Conservation (phyloP, 2,113 vertebrate genomes). For the Thalassoma bifasciatum region DNA sequence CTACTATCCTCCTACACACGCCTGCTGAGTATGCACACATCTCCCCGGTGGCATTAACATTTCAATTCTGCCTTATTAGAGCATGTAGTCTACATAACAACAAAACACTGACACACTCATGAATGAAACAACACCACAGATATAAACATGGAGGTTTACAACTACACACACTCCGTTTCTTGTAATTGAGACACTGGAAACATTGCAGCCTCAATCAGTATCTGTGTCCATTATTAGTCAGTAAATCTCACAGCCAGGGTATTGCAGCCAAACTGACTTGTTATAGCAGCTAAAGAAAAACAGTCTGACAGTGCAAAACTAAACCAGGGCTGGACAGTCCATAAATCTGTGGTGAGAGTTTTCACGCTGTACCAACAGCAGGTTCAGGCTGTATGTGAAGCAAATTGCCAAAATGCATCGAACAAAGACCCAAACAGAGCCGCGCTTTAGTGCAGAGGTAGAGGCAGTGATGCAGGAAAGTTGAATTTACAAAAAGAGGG, state of each 20-base stretch:
- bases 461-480: background rate
- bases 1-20: background rate
- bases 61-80: background rate
- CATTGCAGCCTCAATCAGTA: background rate
- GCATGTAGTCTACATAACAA: slow-evolving; percentile 3
- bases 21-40: background rate
- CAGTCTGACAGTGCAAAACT: background rate
- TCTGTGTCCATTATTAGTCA: background rate
- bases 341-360: slow-evolving; percentile 39
- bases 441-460: slow-evolving; percentile 6
- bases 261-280: slow-evolving; percentile 4
- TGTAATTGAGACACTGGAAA: slow-evolving; percentile 4
- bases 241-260: slow-evolving; percentile 11
- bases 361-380: slow-evolving; percentile 12
- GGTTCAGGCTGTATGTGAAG: background rate
- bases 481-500: background rate
- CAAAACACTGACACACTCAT: slow-evolving; percentile 12
- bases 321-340: slow-evolving; percentile 14
- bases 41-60: background rate
- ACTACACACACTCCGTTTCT: background rate
- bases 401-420: slow-evolving; percentile 31
- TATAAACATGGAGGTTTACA: background rate
- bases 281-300: slow-evolving; percentile 13
- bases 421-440: slow-evolving; percentile 25
- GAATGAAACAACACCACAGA: slow-evolving; percentile 22